These are phyloP conservation scores for Zaprionus capensis DNA, from an alignment of 1,140 invertebrate species.

Conservation along the genomic window DNA sequence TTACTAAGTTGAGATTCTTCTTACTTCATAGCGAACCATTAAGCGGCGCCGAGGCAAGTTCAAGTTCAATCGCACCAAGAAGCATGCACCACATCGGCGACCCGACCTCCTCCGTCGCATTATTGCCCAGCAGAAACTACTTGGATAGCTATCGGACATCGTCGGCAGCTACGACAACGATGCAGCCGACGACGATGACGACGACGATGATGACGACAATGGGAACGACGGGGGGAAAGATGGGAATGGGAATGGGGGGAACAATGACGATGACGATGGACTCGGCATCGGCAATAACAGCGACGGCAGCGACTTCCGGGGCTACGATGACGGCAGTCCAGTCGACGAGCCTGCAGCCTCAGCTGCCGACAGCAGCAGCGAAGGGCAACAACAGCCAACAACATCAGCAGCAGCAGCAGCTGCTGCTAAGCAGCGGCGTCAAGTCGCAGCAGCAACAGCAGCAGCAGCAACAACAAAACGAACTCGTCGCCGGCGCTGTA, in stretches of 20 bases:
- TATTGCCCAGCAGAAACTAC: slow-evolving; percentile 86
- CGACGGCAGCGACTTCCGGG: slow-evolving; percentile 72
- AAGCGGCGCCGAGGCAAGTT: slow-evolving; percentile 91
- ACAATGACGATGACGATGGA: slow-evolving; percentile 44
- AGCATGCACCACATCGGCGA: slow-evolving; percentile 87
- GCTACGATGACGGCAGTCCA: slow-evolving; percentile 78
- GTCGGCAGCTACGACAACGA: slow-evolving; percentile 83
- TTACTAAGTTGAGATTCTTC: neutral
- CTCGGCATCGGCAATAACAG: slow-evolving; percentile 43
- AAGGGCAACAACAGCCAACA: slow-evolving; percentile 65
- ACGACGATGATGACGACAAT: slow-evolving; percentile 10
- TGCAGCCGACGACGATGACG: slow-evolving; percentile 66
- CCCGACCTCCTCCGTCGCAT: slow-evolving; percentile 83
- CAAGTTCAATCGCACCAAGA: slow-evolving; percentile 92
- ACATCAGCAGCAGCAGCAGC: slow-evolving; percentile 68
- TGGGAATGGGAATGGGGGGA: slow-evolving; percentile 40
- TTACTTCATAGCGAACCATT: slow-evolving; percentile 69
- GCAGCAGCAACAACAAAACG: slow-evolving; percentile 47
- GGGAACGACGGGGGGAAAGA: slow-evolving; percentile 26
- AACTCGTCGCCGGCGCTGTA: slow-evolving; percentile 32
- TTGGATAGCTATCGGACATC: slow-evolving; percentile 87
- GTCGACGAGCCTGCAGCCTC: slow-evolving; percentile 56
- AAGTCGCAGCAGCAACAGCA: slow-evolving; percentile 35
- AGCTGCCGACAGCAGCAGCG: slow-evolving; percentile 53
- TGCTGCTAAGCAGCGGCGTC: slow-evolving; percentile 23